Percentiles rank a stretch among this genome's conserved stretches.
Evolutionary conservation across 2,888 invertebrate species (phyloP).

Genomic region (Andrena dorsata): DNA sequence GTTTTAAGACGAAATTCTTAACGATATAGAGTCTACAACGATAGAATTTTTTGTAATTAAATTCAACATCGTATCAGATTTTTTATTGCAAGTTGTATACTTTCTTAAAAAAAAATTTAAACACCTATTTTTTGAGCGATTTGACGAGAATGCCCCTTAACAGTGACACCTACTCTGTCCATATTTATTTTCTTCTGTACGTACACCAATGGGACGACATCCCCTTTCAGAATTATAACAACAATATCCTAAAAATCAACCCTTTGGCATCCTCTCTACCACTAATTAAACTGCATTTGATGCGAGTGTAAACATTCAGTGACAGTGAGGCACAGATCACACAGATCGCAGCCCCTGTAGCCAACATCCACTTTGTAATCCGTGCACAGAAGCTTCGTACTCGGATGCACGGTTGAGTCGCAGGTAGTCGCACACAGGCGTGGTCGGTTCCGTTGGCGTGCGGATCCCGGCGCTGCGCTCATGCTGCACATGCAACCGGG

Average conservation of each 20-base stretch:
- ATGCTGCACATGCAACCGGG: slow-evolving; percentile 62
- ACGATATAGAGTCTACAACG: no score
- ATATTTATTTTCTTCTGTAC: no score
- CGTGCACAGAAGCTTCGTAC: slow-evolving; percentile 60
- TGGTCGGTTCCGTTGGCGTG: slow-evolving; percentile 36
- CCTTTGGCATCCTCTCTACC: not conserved
- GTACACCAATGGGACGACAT: no score
- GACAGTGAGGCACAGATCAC: slow-evolving; percentile 53
- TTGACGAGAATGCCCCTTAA: no score
- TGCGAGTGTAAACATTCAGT: slow-evolving; percentile 42
- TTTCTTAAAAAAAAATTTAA: no score
- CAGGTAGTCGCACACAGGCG: slow-evolving; percentile 39
- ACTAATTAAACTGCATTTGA: slow-evolving; percentile 20
- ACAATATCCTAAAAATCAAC: not conserved
- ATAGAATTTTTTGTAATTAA: no score
- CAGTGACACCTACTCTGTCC: no score
- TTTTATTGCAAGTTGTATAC: no score
- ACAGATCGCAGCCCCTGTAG: slow-evolving; percentile 47
- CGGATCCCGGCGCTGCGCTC: slow-evolving; percentile 48
- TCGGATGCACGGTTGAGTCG: slow-evolving; percentile 62
- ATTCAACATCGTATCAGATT: no score
- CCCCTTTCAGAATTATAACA: no score
- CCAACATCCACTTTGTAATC: slow-evolving; percentile 71
- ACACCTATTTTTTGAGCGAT: no score
- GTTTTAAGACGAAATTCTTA: no score